Evolutionary conservation across 2,888 invertebrate genomes (phyloP), one percentile per base, ranked within the genome.

Genomic region (Aleiodes alternator): DNA sequence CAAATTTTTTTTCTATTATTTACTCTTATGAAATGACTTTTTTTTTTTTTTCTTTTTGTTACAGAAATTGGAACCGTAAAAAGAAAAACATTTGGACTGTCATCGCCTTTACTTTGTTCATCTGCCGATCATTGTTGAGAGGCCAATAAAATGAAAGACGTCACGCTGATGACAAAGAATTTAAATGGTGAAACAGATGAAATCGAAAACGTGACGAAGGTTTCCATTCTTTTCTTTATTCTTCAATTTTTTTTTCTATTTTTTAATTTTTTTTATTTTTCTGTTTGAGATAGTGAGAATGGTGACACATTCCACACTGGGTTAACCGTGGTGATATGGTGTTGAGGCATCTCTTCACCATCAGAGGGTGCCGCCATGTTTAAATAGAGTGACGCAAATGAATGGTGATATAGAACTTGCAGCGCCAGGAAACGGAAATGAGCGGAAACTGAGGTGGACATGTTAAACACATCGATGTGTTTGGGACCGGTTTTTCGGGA

Each of bases 401-500:
- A 73, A 69, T 23, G 23, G 69, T 69, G 78, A 73, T 73, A 75
- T 48, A 69, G 34, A 43, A 31, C 38, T n/a, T 57, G 29, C 38
- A 55, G 34, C 64, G 55, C 82, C 87, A 86, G 86, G 87, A 89
- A 89, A 87, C 88, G 89, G 88, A 89, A 89, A 88, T 86, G 87
- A 87, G 80, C 87, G 87, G 88, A 89, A 89, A 89, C 87, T 9
- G 87, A 88, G 88, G 38, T 16, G 85, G 84, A 84, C 84, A 82
- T 83, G 84, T 84, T 43, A 3, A 88, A 89, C 2, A 89, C 82
- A 88, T 43, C 8, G 34, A 34, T 23, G 6, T 79, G 81, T 34
- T 34, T 2, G 34, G 79, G 79, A 64, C 43, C 69, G 80, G 76
- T 80, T 81, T 80, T 82, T 82, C 82, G 81, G 83, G 80, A 84